Evolutionary conservation across 2,888 invertebrate genomes (phyloP).

Genomic region (Cryptosula pallasiana): DNA sequence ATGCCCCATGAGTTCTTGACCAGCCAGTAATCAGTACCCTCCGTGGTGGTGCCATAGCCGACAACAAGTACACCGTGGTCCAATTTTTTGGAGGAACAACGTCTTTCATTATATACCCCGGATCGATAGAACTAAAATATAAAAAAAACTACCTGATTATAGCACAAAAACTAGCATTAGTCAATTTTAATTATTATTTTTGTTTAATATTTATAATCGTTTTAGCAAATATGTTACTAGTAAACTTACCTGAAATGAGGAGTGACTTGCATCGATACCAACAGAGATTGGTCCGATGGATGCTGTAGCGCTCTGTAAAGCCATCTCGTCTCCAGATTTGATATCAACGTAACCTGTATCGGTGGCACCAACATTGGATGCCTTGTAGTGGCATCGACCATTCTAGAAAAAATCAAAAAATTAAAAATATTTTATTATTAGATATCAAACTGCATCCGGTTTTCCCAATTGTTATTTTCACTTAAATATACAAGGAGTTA

Average conservation of each 20-base stretch:
- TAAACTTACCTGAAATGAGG: slow-evolving; percentile 65
- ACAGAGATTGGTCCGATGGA: slow-evolving; percentile 78
- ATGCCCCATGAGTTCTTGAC: slow-evolving; percentile 78
- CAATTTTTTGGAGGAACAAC: slow-evolving; percentile 70
- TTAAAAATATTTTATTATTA: too few relatives aligned
- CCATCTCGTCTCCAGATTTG: slow-evolving; percentile 66
- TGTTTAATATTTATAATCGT: too few relatives aligned
- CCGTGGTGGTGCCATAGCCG: slow-evolving; percentile 64
- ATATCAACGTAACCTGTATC: slow-evolving; percentile 76
- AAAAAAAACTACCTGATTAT: slow-evolving; percentile 22
- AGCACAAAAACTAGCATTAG: too few relatives aligned
- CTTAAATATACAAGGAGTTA: too few relatives aligned
- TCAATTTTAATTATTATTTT: too few relatives aligned
- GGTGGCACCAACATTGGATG: slow-evolving; percentile 67
- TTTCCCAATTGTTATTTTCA: too few relatives aligned
- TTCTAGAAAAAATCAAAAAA: too few relatives aligned
- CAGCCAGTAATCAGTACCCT: slow-evolving; percentile 69
- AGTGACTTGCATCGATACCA: slow-evolving; percentile 76
- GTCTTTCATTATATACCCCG: slow-evolving; percentile 70
- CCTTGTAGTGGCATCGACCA: slow-evolving; percentile 55
- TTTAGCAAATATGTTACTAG: too few relatives aligned
- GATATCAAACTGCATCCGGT: too few relatives aligned
- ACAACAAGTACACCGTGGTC: slow-evolving; percentile 83
- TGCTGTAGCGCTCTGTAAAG: slow-evolving; percentile 72
- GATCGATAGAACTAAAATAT: slow-evolving; percentile 26